phyloP scores from a whole-genome alignment of 1,140 invertebrate genomes.

The Apis florea region DNA sequence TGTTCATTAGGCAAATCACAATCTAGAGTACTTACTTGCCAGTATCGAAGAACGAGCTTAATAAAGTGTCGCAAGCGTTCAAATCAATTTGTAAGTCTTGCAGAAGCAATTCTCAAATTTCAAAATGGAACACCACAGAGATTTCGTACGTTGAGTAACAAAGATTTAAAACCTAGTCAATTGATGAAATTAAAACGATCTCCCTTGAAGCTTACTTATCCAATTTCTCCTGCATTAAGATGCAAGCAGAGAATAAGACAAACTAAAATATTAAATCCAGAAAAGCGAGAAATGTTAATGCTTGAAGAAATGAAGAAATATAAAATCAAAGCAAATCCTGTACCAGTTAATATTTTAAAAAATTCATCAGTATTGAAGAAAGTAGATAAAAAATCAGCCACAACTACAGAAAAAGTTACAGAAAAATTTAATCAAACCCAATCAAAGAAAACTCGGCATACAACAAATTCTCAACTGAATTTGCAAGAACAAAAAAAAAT shows the following conservation, averaged over 20 bases:
- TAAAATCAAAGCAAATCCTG: constrained; percentile 71
- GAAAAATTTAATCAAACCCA: constrained; percentile 69
- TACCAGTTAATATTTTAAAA: constrained; percentile 60
- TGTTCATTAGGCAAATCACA: constrained; percentile 15
- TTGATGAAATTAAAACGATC: constrained; percentile 59
- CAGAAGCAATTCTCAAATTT: constrained; percentile 77
- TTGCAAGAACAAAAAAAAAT: constrained; percentile 43
- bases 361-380: constrained; percentile 60
- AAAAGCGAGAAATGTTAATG: constrained; percentile 72
- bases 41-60: constrained; percentile 57
- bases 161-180: constrained; percentile 58
- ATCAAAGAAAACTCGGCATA: background rate
- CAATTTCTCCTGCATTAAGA: constrained; percentile 75
- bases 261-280: constrained; percentile 63
- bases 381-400: constrained; percentile 67
- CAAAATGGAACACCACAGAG: constrained; percentile 77
- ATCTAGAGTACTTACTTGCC: constrained; percentile 45
- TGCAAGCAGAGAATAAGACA: constrained; percentile 73
- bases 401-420: constrained; percentile 70
- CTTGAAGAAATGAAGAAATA: constrained; percentile 72
- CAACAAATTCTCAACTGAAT: background rate
- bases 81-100: constrained; percentile 76
- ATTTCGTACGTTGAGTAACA: constrained; percentile 68
- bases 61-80: constrained; percentile 34
- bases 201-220: constrained; percentile 70